Evolutionary conservation across 2,888 invertebrate species (phyloP).

Genomic region (Eudemis profundana): DNA sequence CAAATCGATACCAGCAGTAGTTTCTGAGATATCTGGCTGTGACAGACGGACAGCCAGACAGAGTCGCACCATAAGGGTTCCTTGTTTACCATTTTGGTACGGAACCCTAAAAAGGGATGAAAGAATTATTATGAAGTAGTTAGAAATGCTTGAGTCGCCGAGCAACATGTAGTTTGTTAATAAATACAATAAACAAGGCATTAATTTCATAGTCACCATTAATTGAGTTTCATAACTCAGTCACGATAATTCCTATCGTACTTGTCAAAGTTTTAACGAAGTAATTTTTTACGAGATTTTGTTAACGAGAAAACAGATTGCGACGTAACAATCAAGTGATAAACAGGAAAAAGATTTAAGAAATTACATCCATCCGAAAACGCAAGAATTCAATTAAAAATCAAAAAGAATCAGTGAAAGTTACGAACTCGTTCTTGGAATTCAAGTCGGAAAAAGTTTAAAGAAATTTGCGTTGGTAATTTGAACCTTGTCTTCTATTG

Average conservation of each 20-base stretch:
- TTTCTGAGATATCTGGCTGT: no score
- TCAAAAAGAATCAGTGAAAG: slow-evolving; percentile 11
- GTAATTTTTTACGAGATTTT: no score
- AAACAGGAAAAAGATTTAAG: slow-evolving; percentile 16
- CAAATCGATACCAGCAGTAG: no score
- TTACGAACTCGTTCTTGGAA: not conserved
- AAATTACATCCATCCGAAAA: slow-evolving; percentile 10
- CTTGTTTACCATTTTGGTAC: no score
- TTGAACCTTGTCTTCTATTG: not conserved
- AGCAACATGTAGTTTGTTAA: no score
- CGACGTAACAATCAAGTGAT: slow-evolving; percentile 2
- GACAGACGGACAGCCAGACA: no score
- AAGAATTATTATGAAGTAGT: no score
- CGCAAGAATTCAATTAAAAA: slow-evolving; percentile 21
- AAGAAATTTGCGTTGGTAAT: not conserved
- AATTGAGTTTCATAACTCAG: slow-evolving; percentile 2
- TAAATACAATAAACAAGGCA: not conserved
- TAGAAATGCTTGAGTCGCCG: no score
- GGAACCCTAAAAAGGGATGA: no score
- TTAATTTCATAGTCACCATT: not conserved
- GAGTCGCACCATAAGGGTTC: no score
- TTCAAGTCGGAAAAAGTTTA: not conserved
- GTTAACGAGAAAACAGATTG: slow-evolving; percentile 22
- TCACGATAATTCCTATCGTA: slow-evolving; percentile 3
- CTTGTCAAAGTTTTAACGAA: slow-evolving; percentile 12